Evolutionary conservation across 1,140 invertebrate genomes (phyloP), one percentile per base, ranked within the genome.

Genomic region (Metaphire vulgaris): DNA sequence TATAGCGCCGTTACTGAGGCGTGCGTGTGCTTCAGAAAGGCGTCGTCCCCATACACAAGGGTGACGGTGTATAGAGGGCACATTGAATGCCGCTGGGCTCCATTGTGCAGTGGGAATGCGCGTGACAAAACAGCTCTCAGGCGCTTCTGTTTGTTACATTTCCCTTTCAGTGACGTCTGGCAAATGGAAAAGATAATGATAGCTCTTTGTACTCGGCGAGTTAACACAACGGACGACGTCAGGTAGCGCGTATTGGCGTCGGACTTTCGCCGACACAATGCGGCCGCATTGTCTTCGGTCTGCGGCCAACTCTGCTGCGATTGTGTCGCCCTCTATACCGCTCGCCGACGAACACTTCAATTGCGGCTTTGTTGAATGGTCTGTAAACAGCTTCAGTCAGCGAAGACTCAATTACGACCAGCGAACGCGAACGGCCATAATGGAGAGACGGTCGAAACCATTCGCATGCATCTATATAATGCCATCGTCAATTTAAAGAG

Each of bases 181-280:
- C 41, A 56, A 56, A 56, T 56, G 41, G 41, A 56, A 56, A 56
- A 56, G 41, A 56, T 56, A 56, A 56, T 56, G 41, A 56, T 56
- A 56, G 41, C 41, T 6, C 41, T 12, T 56, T 56, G 41, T 56
- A 21, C 6, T 12, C 41, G 41, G 21, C 21, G 41, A 12, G 41
- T 21, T 21, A 56, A 56, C 41, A 56, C 41, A 6, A 21, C 6
- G 41, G 41, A 56, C n/a, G n/a, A 21, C 41, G 41, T 6, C 41
- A 56, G 41, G 41, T 56, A 56, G 6, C 6, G 41, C 6, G 6
- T 21, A 21, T 56, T 56, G 41, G 41, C 6, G 41, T 56, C n/a
- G 41, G 41, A 21, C 41, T 56, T 56, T 56, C 41, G 41, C 6
- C 41, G 21, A 21, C 6, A 56, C 41, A 56, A 56, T 56, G 41